phyloP scores from a whole-genome alignment of 2,888 invertebrate species.

The Caenorhabditis doughertyi region DNA sequence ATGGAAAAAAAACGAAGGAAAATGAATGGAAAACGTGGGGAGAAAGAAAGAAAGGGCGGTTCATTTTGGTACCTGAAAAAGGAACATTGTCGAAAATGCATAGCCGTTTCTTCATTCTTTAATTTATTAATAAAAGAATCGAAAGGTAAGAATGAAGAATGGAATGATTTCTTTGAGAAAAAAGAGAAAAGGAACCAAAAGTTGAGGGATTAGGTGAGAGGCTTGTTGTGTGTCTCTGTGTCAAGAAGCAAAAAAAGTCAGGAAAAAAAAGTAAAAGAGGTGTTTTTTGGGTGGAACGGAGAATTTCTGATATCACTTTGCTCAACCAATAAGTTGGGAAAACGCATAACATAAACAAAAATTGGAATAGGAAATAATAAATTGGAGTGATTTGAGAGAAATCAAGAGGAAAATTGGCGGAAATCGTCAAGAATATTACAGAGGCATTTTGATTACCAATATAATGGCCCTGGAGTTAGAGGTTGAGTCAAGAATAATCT shows the following conservation, averaged over 20 bases:
- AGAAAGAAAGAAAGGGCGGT: too few relatives aligned
- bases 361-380: too few relatives aligned
- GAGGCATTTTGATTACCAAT: too few relatives aligned
- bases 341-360: too few relatives aligned
- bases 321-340: neutral
- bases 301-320: slow-evolving; percentile 38
- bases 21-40: slow-evolving; percentile 11
- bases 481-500: too few relatives aligned
- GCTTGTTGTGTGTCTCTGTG: neutral
- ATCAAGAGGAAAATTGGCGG: too few relatives aligned
- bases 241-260: neutral
- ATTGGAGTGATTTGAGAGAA: too few relatives aligned
- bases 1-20: slow-evolving; percentile 4
- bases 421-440: too few relatives aligned
- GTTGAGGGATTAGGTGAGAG: slow-evolving; percentile 42
- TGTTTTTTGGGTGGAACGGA: slow-evolving; percentile 15
- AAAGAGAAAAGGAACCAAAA: neutral
- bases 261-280: neutral
- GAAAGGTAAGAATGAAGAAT: neutral
- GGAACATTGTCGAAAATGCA: slow-evolving; percentile 37
- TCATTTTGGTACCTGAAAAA: neutral
- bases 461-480: too few relatives aligned
- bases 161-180: neutral
- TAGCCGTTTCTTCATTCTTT: neutral
- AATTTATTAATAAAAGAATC: slow-evolving; percentile 39